These are phyloP conservation scores for Teleogryllus occipitalis DNA, from an alignment of 1,140 invertebrate species.

Conservation along the genomic window DNA sequence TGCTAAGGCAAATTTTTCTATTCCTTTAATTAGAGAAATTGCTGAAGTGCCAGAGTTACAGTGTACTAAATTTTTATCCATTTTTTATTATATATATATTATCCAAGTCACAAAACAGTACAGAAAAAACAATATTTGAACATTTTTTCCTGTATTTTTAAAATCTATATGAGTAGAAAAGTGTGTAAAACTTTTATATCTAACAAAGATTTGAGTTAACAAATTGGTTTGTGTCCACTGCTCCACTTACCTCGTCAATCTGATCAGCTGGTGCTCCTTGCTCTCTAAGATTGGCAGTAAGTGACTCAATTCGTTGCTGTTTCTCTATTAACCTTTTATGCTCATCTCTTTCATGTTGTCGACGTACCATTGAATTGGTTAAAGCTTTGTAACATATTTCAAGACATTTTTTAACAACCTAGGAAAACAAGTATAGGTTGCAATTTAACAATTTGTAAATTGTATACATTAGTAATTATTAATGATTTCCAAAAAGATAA, in stretches of 20 bases:
- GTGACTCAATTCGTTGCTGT: slow-evolving; percentile 69
- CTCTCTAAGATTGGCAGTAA: slow-evolving; percentile 64
- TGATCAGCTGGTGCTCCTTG: slow-evolving; percentile 64
- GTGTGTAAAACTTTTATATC: too few species aligned
- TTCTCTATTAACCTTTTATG: slow-evolving; percentile 54
- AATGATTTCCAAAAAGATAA: background rate
- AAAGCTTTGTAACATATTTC: slow-evolving; percentile 69
- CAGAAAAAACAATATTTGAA: too few species aligned
- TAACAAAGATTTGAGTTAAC: too few species aligned
- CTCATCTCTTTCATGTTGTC: slow-evolving; percentile 48
- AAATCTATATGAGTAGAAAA: too few species aligned
- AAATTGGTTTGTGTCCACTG: too few species aligned
- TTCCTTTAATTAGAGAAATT: too few species aligned
- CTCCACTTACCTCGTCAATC: slow-evolving; percentile 57
- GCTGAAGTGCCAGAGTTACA: too few species aligned
- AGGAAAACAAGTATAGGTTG: slow-evolving; percentile 18
- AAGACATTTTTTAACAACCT: slow-evolving; percentile 62
- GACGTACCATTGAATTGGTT: slow-evolving; percentile 57
- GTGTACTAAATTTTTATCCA: too few species aligned
- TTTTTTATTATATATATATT: too few species aligned
- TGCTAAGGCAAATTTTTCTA: too few species aligned
- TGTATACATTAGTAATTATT: background rate
- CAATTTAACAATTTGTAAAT: background rate
- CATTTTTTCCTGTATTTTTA: too few species aligned
- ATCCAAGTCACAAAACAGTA: too few species aligned